Evolutionary conservation across 2,888 invertebrate species (phyloP).

Genomic region (Girardia tigrina): DNA sequence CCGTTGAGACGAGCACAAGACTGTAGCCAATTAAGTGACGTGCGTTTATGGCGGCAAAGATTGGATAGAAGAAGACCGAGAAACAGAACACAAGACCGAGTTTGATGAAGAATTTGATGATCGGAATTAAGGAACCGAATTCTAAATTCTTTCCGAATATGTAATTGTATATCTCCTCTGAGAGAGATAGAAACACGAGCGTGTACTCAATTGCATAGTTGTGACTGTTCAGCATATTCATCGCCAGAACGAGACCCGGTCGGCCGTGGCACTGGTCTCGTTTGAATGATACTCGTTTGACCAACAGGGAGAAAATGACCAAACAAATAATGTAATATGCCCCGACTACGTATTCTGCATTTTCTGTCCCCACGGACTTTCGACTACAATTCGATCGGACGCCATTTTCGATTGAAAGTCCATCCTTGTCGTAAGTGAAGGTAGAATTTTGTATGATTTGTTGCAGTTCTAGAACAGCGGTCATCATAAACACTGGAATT

Average conservation of each 20-base stretch:
- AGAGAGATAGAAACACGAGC: not conserved
- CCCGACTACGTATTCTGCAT: not conserved
- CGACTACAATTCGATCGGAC: not conserved
- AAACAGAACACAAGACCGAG: not conserved
- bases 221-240: conserved; percentile 8
- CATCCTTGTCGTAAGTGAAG: not conserved
- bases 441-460: not conserved
- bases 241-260: not conserved
- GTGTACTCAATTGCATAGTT: not conserved
- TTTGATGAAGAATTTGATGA: not conserved
- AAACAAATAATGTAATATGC: conserved; percentile 3
- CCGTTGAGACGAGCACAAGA: not conserved
- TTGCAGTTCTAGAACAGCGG: not conserved
- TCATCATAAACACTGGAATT: not conserved
- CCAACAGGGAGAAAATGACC: not conserved
- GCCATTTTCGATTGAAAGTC: not conserved
- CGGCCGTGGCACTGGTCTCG: not conserved
- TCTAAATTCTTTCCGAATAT: not conserved
- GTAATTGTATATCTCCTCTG: not conserved
- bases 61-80: not conserved
- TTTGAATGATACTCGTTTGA: not conserved
- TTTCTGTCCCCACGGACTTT: not conserved
- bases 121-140: not conserved
- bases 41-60: not conserved
- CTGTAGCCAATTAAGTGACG: not conserved